These are phyloP conservation scores for Strigamia transsilvanica DNA, from an alignment of 2,888 invertebrate species.

Conservation along the genomic window DNA sequence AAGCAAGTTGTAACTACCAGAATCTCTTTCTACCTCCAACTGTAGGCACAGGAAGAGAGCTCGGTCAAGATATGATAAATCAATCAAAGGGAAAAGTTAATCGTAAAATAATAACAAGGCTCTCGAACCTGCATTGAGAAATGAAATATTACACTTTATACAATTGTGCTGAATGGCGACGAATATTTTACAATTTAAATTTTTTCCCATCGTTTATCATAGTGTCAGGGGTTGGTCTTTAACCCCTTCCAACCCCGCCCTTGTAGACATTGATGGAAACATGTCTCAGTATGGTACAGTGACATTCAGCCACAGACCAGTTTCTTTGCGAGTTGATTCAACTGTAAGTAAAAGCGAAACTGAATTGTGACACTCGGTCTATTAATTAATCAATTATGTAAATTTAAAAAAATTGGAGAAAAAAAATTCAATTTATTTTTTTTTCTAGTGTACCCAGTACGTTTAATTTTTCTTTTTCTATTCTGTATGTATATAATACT, in stretches of 20 bases:
- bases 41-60: constrained; percentile 41
- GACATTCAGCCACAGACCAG: constrained; percentile 14
- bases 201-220: constrained; percentile 14
- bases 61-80: constrained; percentile 38
- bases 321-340: background rate
- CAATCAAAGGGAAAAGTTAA: constrained; percentile 44
- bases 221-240: constrained; percentile 36
- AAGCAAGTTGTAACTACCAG: background rate
- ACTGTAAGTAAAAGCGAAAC: background rate
- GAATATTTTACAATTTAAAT: background rate
- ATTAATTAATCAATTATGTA: constrained; percentile 6
- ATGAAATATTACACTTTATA: background rate
- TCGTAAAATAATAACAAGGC: constrained; percentile 15
- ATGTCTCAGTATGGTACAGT: constrained; percentile 28
- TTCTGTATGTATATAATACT: background rate
- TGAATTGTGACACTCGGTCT: constrained; percentile 5
- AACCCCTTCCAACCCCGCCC: constrained; percentile 10
- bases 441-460: background rate
- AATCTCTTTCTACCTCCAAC: constrained; percentile 4
- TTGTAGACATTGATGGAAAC: constrained; percentile 29
- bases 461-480: background rate
- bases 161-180: background rate
- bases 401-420: background rate
- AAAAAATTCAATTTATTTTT: background rate
- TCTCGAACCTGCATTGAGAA: constrained; percentile 31